Base-by-base conservation (phyloP, 2,113 vertebrate genomes). In the Panthera leo region DNA sequence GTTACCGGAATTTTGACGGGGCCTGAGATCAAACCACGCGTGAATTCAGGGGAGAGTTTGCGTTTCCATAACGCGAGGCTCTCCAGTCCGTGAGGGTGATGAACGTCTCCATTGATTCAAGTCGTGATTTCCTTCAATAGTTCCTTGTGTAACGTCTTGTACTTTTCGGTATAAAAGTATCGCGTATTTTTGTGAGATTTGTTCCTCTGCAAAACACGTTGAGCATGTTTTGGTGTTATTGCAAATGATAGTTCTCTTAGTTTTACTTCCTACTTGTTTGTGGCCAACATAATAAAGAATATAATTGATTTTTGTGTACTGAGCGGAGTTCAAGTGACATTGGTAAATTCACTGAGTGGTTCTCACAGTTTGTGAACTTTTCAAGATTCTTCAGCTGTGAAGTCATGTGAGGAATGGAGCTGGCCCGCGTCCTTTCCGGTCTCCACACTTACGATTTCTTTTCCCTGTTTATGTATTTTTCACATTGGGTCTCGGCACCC, bases 261-360 rank as follows among this genome's bases (percentile, higher is more conserved):
- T n/a, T 48, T 48, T 71, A n/a, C 31, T 80, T 71, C 45, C 39
- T 8, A 1, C 12, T 82, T 48, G 36, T 13, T 18, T 83, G 76
- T 31, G 36, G 31, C 31, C 76, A 34, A 16, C 75, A 31, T 73
- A 23, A 63, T 63, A 14, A 51, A 23, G 53, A 63, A 12, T 18
- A 1, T 16, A 5, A 51, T 1, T 9, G 21, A 31, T 12, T 36
- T 58, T 29, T 23, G 18, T 15, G 11, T 23, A 0, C 45, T 5
- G 27, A 42, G 58, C 45, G 15, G 27, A 23, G 29, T 48, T 19
- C 6, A 2, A 16, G 16, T 11, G 36, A 25, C 39, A 9, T 15
- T 7, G 27, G 13, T 68, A 42, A 68, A n/a, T 27, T 27, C 29
- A 45, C 36, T 18, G 34, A 79, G 18, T 13, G 39, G 21, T 31